Evolutionary conservation across 1,140 invertebrate genomes (phyloP).

Genomic region (Drosophila tani): DNA sequence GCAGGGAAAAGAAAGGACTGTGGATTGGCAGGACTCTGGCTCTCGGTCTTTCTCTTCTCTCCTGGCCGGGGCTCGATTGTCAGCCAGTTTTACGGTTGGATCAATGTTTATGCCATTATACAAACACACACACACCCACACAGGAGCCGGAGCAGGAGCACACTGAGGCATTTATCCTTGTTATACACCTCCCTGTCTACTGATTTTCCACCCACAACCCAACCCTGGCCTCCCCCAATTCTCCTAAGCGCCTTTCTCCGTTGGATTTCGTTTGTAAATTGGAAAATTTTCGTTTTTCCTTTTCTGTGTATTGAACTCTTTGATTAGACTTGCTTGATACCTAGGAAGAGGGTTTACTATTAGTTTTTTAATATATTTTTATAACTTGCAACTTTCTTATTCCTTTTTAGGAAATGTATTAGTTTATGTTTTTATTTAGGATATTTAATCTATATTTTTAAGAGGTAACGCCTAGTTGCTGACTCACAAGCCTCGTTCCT

Average conservation of each 20-base stretch:
- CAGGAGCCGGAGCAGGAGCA: slow-evolving; percentile 13
- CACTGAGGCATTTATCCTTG: slow-evolving; percentile 76
- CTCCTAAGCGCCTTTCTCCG: slow-evolving; percentile 45
- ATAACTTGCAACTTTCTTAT: no score
- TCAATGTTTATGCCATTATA: slow-evolving; percentile 78
- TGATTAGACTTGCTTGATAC: not conserved
- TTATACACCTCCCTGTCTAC: slow-evolving; percentile 53
- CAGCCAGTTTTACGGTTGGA: slow-evolving; percentile 82
- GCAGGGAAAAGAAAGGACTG: not conserved
- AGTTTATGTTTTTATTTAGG: not conserved
- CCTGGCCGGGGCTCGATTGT: slow-evolving; percentile 58
- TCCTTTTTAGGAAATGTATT: not conserved
- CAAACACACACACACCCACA: slow-evolving; percentile 53
- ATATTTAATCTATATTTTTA: not conserved
- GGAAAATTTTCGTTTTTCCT: slow-evolving; percentile 67
- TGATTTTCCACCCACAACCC: slow-evolving; percentile 1
- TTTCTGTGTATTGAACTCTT: slow-evolving; percentile 4
- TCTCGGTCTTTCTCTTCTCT: slow-evolving; percentile 11
- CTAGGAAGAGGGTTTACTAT: not conserved
- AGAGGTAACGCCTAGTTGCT: not conserved
- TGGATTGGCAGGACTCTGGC: slow-evolving; percentile 50
- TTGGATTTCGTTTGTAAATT: slow-evolving; percentile 76
- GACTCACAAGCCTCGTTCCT: not conserved
- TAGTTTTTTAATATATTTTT: not conserved
- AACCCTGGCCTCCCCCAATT: not conserved